Evolutionary conservation across 1,140 invertebrate genomes (phyloP).

Genomic region (Plutomurus gul): DNA sequence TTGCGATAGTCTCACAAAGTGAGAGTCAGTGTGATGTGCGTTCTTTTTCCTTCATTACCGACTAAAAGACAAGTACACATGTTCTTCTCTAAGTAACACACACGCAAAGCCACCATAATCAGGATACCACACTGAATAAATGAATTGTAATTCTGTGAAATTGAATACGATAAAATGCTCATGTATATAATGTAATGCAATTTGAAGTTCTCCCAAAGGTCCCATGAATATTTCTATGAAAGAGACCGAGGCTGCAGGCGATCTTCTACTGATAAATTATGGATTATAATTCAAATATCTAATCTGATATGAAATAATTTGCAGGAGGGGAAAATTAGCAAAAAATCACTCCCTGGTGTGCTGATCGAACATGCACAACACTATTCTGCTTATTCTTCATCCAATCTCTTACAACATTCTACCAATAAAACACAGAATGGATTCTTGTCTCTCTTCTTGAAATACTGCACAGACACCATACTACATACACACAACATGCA

Average conservation of each 20-base stretch:
- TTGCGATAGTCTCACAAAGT: no score
- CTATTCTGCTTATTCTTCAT: no score
- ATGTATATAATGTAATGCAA: slow-evolving; percentile 19
- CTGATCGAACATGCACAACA: no score
- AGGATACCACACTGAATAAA: slow-evolving; percentile 26
- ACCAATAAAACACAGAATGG: no score
- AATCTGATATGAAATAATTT: slow-evolving; percentile 30
- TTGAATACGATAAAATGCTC: slow-evolving; percentile 18
- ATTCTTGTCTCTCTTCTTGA: no score
- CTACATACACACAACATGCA: no score
- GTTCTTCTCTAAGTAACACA: background rate
- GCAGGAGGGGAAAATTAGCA: slow-evolving; percentile 16
- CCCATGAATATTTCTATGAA: slow-evolving; percentile 1
- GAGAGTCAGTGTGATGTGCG: no score
- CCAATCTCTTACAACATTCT: no score
- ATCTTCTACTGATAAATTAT: slow-evolving; percentile 18
- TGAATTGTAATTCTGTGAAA: slow-evolving; percentile 13
- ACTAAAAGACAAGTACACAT: background rate
- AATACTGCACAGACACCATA: no score
- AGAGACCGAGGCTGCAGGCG: background rate
- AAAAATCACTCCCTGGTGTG: slow-evolving; percentile 23
- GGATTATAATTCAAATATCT: slow-evolving; percentile 28
- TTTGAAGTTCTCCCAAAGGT: slow-evolving; percentile 1
- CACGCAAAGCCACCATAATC: background rate
- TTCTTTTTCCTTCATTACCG: background rate